A percentile compares a stretch with the other conserved stretches of the same genome.
Evolutionary conservation across 2,113 vertebrate genomes (phyloP).

Genomic region (Hucho hucho): DNA sequence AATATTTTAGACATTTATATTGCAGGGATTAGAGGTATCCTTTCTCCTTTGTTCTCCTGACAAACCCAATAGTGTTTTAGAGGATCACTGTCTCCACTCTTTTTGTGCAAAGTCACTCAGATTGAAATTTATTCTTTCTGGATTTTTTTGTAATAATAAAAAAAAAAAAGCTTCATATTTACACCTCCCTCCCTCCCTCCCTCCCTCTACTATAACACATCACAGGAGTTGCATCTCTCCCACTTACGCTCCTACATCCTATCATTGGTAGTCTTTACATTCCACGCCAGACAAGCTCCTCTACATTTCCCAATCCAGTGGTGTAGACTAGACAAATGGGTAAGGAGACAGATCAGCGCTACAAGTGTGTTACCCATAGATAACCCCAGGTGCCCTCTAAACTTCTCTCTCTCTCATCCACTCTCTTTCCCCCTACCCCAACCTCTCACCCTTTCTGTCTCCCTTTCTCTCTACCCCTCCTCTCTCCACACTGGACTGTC

Average conservation of each 20-base stretch:
- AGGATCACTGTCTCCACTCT: constrained; percentile 19
- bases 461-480: not conserved
- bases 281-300: no score
- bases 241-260: no score
- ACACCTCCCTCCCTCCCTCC: not conserved
- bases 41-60: constrained; percentile 65
- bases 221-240: no score
- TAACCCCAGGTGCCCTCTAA: no score
- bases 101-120: not conserved
- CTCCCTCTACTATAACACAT: not conserved
- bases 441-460: not conserved
- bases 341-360: no score
- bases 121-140: not conserved
- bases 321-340: no score
- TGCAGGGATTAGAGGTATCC: constrained; percentile 75
- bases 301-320: no score
- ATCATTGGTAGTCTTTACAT: no score
- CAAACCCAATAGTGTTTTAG: constrained; percentile 50
- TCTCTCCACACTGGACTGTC: constrained; percentile 39
- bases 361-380: no score
- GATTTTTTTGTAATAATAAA: constrained; percentile 4
- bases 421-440: not conserved
- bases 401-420: not conserved
- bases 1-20: constrained; percentile 81
- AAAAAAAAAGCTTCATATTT: no score